Percentiles rank a stretch among this genome's conserved stretches.
Evolutionary conservation across 2,113 vertebrate species (phyloP).

Genomic region (Nyctereutes procyonoides): DNA sequence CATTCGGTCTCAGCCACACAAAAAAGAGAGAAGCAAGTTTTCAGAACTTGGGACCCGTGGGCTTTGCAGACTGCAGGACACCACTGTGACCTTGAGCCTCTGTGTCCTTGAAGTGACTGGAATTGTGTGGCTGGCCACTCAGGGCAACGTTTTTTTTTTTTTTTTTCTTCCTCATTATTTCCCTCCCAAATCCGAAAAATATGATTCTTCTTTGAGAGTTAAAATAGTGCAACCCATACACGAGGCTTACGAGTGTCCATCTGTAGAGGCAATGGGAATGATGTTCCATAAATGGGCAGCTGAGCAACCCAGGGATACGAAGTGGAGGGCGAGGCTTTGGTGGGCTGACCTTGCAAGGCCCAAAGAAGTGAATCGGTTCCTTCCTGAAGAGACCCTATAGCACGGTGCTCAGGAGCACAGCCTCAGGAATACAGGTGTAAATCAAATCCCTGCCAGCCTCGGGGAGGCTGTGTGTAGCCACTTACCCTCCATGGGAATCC

Average conservation of each 20-base stretch:
- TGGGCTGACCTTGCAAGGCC: not conserved
- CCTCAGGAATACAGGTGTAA: not conserved
- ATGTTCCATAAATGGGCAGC: not conserved
- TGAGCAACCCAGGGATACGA: not conserved
- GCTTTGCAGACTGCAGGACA: not conserved
- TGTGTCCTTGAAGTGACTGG: not conserved
- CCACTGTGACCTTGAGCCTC: not conserved
- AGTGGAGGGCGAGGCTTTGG: not conserved
- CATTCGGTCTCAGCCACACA: not conserved
- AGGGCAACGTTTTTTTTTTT: not conserved
- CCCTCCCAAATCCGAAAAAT: not conserved
- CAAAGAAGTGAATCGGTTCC: not conserved
- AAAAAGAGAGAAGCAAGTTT: not conserved
- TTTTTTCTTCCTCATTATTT: not conserved
- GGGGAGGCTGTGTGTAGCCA: not conserved
- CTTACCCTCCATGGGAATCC: not conserved
- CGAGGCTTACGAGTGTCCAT: not conserved
- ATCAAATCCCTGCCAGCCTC: not conserved
- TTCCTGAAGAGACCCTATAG: not conserved
- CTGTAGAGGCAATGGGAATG: constrained; percentile 16
- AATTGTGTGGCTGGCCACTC: not conserved
- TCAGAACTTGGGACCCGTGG: not conserved
- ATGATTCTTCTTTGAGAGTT: not conserved
- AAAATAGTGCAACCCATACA: not conserved
- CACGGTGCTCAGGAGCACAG: not conserved